These are phyloP conservation scores for Bubo scandiacus DNA, from an alignment of 2,113 vertebrate genomes.

Conservation along the genomic window DNA sequence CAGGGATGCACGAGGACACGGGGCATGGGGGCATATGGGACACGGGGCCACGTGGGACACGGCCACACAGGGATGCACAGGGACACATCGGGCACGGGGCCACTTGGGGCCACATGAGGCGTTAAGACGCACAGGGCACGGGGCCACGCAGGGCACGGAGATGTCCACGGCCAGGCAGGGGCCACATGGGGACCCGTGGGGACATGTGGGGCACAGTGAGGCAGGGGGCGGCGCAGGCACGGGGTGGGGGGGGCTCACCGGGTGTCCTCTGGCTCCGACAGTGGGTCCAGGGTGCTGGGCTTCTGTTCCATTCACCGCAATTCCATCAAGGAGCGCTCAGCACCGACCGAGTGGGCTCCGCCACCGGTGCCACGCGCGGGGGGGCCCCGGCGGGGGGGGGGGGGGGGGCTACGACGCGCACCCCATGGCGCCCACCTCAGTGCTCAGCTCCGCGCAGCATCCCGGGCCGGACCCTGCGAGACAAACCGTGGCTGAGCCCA, in stretches of 20 bases:
- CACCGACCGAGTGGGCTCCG: conserved; percentile 75
- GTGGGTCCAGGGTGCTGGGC: conserved; percentile 84
- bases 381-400: conserved; percentile 7
- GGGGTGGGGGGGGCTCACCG: conserved; percentile 67
- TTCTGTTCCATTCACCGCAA: conserved; percentile 87
- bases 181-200: fast-evolving
- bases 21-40: too few relatives aligned
- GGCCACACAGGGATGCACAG: not conserved
- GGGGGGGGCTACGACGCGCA: conserved; percentile 64
- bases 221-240: not conserved
- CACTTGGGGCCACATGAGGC: too few relatives aligned
- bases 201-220: fast-evolving
- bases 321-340: conserved; percentile 81
- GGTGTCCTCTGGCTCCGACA: conserved; percentile 84
- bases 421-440: conserved; percentile 72
- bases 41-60: not conserved
- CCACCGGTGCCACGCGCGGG: conserved; percentile 42
- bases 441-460: conserved; percentile 29
- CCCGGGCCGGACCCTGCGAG: conserved; percentile 17
- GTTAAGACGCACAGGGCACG: too few relatives aligned
- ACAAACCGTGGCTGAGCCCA: not conserved
- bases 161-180: too few relatives aligned
- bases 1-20: fast-evolving
- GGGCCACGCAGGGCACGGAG: not conserved
- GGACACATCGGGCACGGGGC: not conserved